phyloP scores from a whole-genome alignment of 2,113 vertebrate genomes.

The Seriola aureovittata region DNA sequence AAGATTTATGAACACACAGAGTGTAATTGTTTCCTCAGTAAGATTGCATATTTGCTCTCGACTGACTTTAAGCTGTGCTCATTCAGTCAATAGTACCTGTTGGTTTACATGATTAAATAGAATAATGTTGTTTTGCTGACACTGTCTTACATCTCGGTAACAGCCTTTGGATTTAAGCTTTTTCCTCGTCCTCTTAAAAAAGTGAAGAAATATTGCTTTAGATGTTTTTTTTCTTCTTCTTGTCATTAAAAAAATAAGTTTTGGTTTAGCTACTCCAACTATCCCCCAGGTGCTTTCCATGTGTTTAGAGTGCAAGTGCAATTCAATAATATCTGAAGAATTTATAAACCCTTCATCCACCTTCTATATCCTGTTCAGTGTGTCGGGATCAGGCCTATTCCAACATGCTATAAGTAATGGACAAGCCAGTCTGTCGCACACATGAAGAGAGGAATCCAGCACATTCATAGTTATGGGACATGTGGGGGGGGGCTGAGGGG shows the following conservation, averaged over 20 bases:
- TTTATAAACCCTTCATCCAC: background rate
- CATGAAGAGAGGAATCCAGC: background rate
- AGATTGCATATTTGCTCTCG: background rate
- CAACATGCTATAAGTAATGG: background rate
- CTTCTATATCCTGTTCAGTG: background rate
- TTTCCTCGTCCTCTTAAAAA: background rate
- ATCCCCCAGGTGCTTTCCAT: background rate
- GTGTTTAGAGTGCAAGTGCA: background rate
- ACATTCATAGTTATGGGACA: background rate
- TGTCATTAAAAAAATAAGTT: background rate
- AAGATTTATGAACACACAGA: background rate
- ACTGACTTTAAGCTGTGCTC: background rate
- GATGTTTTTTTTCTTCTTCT: background rate
- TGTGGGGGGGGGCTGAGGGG: background rate
- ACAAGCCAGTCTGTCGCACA: background rate
- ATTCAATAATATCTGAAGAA: conserved; percentile 13
- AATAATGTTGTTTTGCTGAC: background rate
- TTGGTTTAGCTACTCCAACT: background rate
- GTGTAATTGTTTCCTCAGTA: background rate
- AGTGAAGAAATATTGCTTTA: no score
- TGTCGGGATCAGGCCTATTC: background rate
- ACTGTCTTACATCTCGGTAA: background rate
- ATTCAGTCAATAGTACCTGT: background rate
- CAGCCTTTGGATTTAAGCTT: no score
- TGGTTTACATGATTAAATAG: background rate